A percentile compares a stretch with the other conserved stretches of the same genome.
These are phyloP conservation scores for Cybosia mesomella DNA, from an alignment of 2,888 invertebrate genomes.

Conservation along the genomic window DNA sequence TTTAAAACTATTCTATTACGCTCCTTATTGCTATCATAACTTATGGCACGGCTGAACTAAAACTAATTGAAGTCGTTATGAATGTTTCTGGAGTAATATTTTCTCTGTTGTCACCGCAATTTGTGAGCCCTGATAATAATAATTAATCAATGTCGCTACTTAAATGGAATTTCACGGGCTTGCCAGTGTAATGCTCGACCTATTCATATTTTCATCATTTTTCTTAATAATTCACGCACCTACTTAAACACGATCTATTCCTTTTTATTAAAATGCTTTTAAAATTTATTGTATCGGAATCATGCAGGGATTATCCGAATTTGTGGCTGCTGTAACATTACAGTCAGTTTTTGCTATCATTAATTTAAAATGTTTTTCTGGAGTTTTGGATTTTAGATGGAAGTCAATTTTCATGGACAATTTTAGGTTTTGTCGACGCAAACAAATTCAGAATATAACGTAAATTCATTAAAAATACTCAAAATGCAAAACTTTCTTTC, in stretches of 20 bases:
- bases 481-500: not conserved
- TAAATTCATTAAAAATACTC: no score
- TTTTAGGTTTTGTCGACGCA: not conserved
- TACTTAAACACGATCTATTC: constrained; percentile 50
- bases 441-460: not conserved
- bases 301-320: constrained; percentile 29
- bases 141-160: constrained; percentile 67
- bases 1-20: no score
- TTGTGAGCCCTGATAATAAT: constrained; percentile 52
- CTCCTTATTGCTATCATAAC: constrained; percentile 10
- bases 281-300: constrained; percentile 39
- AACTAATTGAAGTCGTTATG: constrained; percentile 43
- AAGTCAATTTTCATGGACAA: not conserved
- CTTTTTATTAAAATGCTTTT: constrained; percentile 47
- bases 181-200: constrained; percentile 48
- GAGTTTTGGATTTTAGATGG: not conserved
- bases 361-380: constrained; percentile 15
- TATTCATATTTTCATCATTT: constrained; percentile 59
- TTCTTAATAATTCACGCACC: constrained; percentile 53
- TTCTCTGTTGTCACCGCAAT: constrained; percentile 48
- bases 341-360: constrained; percentile 20
- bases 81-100: constrained; percentile 45
- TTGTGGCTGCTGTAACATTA: constrained; percentile 25
- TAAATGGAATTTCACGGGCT: constrained; percentile 64
- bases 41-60: constrained; percentile 15